Evolutionary conservation across 53 echinoderm and acorn worm genomes (phyloP).

Genomic region (Actinopyga echinites): DNA sequence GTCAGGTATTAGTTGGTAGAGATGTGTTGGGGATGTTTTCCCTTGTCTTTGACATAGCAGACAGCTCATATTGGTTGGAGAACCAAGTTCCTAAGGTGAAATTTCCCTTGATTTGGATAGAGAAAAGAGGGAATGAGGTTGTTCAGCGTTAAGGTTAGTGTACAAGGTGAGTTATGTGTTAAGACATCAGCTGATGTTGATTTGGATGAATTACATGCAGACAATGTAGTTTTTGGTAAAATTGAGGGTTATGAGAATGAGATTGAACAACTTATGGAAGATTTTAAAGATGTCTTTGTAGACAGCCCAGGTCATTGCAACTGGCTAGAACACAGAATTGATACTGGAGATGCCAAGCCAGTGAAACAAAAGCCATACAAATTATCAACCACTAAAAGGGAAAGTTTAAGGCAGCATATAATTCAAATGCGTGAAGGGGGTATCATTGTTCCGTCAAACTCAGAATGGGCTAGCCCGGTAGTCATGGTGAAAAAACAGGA

Average conservation of each 20-base stretch:
- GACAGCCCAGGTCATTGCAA: neutral
- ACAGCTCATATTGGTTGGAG: slow-evolving; percentile 13
- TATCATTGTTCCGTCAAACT: neutral
- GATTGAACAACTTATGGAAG: neutral
- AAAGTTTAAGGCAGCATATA: neutral
- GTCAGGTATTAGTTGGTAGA: neutral
- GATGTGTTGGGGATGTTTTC: neutral
- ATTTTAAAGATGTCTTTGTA: neutral
- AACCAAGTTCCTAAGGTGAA: neutral
- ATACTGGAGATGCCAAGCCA: neutral
- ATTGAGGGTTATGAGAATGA: neutral
- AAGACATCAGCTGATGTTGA: no score
- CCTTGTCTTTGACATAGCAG: slow-evolving; percentile 2
- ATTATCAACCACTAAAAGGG: neutral
- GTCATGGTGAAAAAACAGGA: neutral
- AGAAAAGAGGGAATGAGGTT: neutral
- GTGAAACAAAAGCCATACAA: neutral
- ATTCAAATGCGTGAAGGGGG: neutral
- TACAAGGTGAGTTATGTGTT: no score
- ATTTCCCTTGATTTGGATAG: slow-evolving; percentile 4
- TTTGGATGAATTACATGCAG: no score
- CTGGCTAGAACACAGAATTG: neutral
- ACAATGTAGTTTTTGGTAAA: no score
- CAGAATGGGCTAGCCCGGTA: neutral
- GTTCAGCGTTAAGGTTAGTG: neutral